Evolutionary conservation across 2,797 vertebrate genomes (phyloP), one percentile per base, ranked within the genome.

Genomic region (Crax fasciolata): DNA sequence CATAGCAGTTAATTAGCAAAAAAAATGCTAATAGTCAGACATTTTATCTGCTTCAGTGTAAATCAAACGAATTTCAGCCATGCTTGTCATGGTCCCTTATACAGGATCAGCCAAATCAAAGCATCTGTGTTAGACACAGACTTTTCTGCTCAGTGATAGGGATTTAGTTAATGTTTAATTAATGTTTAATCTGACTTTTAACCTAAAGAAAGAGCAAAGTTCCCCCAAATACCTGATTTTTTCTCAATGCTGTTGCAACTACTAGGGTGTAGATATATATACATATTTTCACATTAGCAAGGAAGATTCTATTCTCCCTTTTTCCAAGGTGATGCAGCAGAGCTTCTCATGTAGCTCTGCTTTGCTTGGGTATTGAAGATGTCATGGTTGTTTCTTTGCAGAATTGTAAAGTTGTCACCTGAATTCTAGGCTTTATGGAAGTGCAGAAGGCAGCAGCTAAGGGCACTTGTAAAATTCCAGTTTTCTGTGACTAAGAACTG

Each of bases 81-180:
- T 43, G 32, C 27, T 89, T 5, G 0, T 38, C 41, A 27, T 38
- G 30, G 15, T 16, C 38, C 10, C 28, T 83, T 74, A 78, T 63
- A 57, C 14, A 44, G 58, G 28, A 58, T 39, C 48, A 78, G 70
- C 25, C 52, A 89, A 96, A 84, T 92, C 87, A 65, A 94, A 84
- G 1, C 6, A 35, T 51, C 28, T 65, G 30, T 27, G 14, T 30
- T 61, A 46, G 48, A 84, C 30, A 78, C 4, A 77, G 72, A 28
- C 41, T 89, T 73, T 20, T 46, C 23, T 6, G 32, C 44, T 67
- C 6, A 39, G 30, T 62, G 9, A 77, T 57, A 67, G 73, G 41
- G n/a, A 52, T 89, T 85, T 94, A 92, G 90, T 94, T 92, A 96
- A 92, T 89, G 89, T 86, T 89, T 87, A 90, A 76, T 94, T 92